Evolutionary conservation across 2,888 invertebrate species (phyloP), one percentile per base, ranked within the genome.

Genomic region (Drosophila basisetae): DNA sequence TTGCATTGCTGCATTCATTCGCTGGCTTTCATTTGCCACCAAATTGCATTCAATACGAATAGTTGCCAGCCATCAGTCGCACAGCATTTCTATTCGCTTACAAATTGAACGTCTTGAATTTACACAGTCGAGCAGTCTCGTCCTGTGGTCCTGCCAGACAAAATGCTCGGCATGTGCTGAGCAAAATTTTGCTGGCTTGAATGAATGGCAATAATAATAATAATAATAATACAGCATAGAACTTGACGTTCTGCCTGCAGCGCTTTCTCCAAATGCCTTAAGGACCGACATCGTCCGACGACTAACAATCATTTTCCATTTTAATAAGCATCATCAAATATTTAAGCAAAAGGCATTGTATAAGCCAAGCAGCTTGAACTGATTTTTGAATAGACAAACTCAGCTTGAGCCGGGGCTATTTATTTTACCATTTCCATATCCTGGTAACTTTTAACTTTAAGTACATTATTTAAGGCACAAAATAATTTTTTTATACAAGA

Each of bases 21-120:
- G 68, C 53, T 71, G 65, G 50, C 74, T 73, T 81, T 81, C 84
- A 81, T 83, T 83, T 67, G 69, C 78, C 80, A 55, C 70, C 74
- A 74, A 83, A 84, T 82, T 80, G 77, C 80, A 83, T 82, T 85
- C 80, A 85, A 76, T 82, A 73, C 76, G 89, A 73, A 80, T 80
- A 82, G 83, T 81, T 73, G 79, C 79, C 75, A 83, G 67, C 62
- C 78, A 79, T 79, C 83, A 84, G 67, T 82, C 60, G 63, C 56
- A 43, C 50, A 52, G 58, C 58, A 68, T 72, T 73, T 68, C 35
- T 63, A 66, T 73, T 76, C 50, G 49, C 68, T 60, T 59, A 53
- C 73, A 55, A 56, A 58, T 65, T 43, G 43, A 67, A 69, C 47
- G 68, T 55, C 62, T 69, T 60, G 74, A 49, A 53, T 76, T 58